These are phyloP conservation scores for Yponomeuta cagnagella DNA, from an alignment of 2,888 invertebrate genomes.

Conservation along the genomic window DNA sequence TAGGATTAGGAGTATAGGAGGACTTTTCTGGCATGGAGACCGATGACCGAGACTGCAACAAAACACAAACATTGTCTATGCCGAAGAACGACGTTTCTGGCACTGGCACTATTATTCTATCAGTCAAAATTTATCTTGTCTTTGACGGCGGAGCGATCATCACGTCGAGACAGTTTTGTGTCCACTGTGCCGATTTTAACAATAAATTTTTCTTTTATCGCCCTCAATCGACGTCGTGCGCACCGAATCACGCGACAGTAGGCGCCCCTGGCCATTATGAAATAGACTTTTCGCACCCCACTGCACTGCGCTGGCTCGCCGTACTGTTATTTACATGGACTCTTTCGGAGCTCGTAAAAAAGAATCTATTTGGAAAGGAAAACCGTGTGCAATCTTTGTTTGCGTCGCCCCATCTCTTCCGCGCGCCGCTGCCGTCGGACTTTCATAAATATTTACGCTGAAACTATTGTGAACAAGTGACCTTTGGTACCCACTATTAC, in stretches of 20 bases:
- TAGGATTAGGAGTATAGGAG: no score
- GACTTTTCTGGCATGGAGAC: no score
- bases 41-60: no score
- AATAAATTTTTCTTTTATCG: neutral
- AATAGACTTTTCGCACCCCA: neutral
- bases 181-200: neutral
- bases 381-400: neutral
- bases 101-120: neutral
- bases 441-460: conserved; percentile 9
- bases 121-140: conserved; percentile 2
- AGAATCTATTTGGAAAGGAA: neutral
- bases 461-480: conserved; percentile 1
- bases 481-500: conserved; percentile 6
- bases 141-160: conserved; percentile 1
- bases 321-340: neutral
- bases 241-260: conserved; percentile 1
- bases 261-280: neutral
- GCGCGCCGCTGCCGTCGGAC: neutral
- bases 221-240: neutral
- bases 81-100: neutral
- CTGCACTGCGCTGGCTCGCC: neutral
- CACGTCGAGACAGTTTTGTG: conserved; percentile 4
- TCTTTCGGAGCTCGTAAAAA: neutral
- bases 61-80: neutral
- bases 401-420: neutral